These are phyloP conservation scores for Dryadula phaetusa DNA, from an alignment of 2,888 invertebrate genomes.

Conservation along the genomic window DNA sequence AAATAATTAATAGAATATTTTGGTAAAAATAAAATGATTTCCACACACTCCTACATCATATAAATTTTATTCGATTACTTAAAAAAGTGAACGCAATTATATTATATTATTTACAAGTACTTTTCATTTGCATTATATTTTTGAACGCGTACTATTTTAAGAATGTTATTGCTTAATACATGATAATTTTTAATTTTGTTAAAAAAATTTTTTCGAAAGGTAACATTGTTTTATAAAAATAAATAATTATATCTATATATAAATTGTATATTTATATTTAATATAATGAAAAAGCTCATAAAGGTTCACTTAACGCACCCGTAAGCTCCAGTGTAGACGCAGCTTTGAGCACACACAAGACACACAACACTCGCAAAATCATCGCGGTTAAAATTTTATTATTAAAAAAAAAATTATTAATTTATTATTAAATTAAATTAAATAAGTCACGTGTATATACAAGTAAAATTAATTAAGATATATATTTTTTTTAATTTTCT, in stretches of 20 bases:
- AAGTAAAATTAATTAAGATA: no score
- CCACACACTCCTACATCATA: no score
- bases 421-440: not conserved
- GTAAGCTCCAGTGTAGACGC: slow-evolving; percentile 17
- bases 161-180: no score
- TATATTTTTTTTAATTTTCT: not conserved
- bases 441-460: no score
- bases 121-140: no score
- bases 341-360: slow-evolving; percentile 12
- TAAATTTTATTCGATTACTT: no score
- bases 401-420: not conserved
- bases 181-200: no score
- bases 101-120: no score
- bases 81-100: no score
- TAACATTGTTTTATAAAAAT: not conserved
- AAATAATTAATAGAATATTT: no score
- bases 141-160: no score
- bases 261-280: not conserved
- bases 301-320: slow-evolving; percentile 7
- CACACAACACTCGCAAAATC: slow-evolving; percentile 20
- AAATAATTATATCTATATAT: not conserved
- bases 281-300: not conserved
- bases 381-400: slow-evolving; percentile 4
- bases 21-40: no score
- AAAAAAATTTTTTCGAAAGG: not conserved